Percentiles rank a stretch among this genome's conserved stretches.
Evolutionary conservation across 1,140 invertebrate genomes (phyloP).

Genomic region (Bombus ignitus): DNA sequence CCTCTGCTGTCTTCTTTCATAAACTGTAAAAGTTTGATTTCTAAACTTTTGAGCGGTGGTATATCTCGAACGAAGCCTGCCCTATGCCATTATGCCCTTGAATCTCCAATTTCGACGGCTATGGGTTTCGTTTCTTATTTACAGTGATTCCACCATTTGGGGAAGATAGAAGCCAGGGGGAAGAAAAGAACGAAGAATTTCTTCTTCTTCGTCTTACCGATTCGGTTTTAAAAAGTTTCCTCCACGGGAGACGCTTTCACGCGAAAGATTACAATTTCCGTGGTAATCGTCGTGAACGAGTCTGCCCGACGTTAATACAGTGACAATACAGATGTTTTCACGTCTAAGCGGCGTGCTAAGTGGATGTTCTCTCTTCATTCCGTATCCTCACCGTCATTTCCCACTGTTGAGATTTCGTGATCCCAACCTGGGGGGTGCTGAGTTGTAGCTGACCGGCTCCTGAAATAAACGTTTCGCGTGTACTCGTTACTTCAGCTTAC

Average conservation of each 20-base stretch:
- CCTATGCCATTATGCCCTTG: neutral
- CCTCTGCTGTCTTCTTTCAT: too few relatives aligned
- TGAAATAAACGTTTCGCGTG: conserved; percentile 29
- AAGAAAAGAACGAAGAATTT: neutral
- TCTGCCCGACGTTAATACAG: conserved; percentile 67
- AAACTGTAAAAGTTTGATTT: too few relatives aligned
- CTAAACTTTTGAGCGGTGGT: too few relatives aligned
- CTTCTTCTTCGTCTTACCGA: neutral
- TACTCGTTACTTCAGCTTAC: conserved; percentile 61
- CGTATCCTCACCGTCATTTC: neutral
- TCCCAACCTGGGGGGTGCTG: conserved; percentile 45
- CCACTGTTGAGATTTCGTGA: conserved; percentile 25
- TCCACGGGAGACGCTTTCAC: conserved; percentile 39
- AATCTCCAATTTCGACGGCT: neutral
- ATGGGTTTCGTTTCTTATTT: conserved; percentile 18
- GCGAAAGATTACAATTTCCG: conserved; percentile 65
- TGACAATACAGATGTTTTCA: conserved; percentile 78
- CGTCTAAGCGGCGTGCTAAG: conserved; percentile 78
- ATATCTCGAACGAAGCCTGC: too few relatives aligned
- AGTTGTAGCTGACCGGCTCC: conserved; percentile 52
- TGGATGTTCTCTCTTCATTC: conserved; percentile 66
- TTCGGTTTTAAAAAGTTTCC: conserved; percentile 48
- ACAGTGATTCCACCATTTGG: neutral
- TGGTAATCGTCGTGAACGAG: conserved; percentile 56
- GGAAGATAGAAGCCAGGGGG: too few relatives aligned